phyloP scores from a whole-genome alignment of 2,797 vertebrate species.

The Platalea minor region DNA sequence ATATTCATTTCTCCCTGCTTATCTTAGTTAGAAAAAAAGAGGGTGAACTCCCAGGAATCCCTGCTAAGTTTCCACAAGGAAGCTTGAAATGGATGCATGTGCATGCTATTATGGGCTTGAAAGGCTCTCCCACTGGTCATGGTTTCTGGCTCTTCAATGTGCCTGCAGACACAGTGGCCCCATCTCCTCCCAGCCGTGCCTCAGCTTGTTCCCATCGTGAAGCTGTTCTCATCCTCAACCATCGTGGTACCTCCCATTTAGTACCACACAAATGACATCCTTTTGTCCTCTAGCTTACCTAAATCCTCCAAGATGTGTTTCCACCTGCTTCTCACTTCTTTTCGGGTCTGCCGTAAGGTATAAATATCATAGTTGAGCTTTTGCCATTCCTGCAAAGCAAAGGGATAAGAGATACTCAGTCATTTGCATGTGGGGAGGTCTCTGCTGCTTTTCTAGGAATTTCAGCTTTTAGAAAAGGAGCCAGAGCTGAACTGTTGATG shows the following conservation, averaged over 20 bases:
- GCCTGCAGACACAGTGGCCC: not conserved
- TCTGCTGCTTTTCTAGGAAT: not conserved
- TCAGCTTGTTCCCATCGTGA: not conserved
- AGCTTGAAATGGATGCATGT: not conserved
- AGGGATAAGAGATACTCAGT: not conserved
- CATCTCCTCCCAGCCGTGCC: fast-evolving
- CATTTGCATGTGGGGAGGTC: not conserved
- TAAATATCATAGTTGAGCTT: slow-evolving; percentile 93
- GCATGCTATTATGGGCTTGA: not conserved
- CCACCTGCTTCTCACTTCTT: slow-evolving; percentile 87
- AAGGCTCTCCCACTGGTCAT: fast-evolving
- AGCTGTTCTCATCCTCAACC: not conserved
- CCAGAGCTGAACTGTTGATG: not conserved
- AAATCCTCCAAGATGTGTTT: slow-evolving; percentile 87
- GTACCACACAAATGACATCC: not conserved
- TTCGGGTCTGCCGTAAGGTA: slow-evolving; percentile 78
- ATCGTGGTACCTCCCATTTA: fast-evolving
- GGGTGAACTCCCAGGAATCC: not conserved
- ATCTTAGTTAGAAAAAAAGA: not conserved
- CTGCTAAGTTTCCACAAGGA: not conserved
- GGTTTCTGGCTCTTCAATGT: not conserved
- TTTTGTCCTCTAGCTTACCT: slow-evolving; percentile 74
- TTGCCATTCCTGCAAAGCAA: slow-evolving; percentile 85
- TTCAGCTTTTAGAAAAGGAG: not conserved
- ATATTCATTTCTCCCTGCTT: not conserved